phyloP scores from a whole-genome alignment of 2,113 vertebrate genomes.

The Blennius ocellaris region DNA sequence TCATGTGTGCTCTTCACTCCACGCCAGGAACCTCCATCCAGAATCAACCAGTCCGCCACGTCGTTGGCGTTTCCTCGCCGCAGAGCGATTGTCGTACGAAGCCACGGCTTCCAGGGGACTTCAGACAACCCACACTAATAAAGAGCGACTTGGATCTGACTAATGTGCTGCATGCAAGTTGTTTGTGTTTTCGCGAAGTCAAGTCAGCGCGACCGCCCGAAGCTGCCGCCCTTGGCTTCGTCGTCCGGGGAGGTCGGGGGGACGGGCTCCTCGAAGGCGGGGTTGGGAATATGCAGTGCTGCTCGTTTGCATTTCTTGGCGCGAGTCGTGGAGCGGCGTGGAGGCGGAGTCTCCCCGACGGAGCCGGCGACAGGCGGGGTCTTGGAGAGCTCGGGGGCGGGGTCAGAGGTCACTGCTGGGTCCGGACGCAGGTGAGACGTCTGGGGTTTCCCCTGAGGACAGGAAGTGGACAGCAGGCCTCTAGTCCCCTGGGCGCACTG shows the following conservation, averaged over 20 bases:
- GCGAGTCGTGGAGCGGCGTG: slow-evolving; percentile 37
- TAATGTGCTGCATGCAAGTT: slow-evolving; percentile 61
- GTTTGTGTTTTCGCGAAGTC: background rate
- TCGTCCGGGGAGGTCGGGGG: slow-evolving; percentile 45
- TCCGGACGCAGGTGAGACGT: slow-evolving; percentile 47
- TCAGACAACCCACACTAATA: slow-evolving; percentile 12
- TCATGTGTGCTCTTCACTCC: slow-evolving; percentile 17
- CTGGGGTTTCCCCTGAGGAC: slow-evolving; percentile 74
- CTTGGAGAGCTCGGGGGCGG: slow-evolving; percentile 31
- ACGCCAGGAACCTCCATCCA: slow-evolving; percentile 1
- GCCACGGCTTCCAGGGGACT: background rate
- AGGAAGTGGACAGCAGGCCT: slow-evolving; percentile 68
- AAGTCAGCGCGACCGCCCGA: slow-evolving; percentile 38
- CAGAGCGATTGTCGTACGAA: slow-evolving; percentile 23
- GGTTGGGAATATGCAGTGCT: slow-evolving; percentile 42
- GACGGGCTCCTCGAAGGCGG: slow-evolving; percentile 27
- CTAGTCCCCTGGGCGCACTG: slow-evolving; percentile 77
- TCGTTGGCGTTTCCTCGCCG: slow-evolving; percentile 8
- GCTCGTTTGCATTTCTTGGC: slow-evolving; percentile 56
- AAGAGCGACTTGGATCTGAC: slow-evolving; percentile 33
- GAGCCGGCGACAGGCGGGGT: background rate
- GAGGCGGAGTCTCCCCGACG: slow-evolving; percentile 22
- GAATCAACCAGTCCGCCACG: background rate
- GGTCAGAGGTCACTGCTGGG: slow-evolving; percentile 39
- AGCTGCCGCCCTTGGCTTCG: slow-evolving; percentile 25